A percentile compares a stretch with the other conserved stretches of the same genome.
Evolutionary conservation across 2,113 vertebrate species (phyloP).

Genomic region (Crocuta crocuta): DNA sequence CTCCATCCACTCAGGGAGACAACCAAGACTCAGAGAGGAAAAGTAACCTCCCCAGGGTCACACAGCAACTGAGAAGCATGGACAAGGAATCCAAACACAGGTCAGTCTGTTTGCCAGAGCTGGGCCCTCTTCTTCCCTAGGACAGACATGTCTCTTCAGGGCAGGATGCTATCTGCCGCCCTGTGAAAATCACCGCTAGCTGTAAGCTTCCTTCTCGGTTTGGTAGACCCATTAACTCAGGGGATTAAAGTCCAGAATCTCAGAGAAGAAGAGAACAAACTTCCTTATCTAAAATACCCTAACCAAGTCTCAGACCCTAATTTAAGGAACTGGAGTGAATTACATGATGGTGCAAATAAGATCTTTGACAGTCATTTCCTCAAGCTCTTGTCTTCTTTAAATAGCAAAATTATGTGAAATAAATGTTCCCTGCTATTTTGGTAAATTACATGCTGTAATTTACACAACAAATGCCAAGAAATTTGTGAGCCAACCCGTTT

Average conservation of each 20-base stretch:
- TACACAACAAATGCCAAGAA: slow-evolving; percentile 63
- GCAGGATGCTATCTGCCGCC: neutral
- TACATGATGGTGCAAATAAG: neutral
- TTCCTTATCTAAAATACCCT: neutral
- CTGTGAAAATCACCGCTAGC: neutral
- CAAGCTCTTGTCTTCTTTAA: slow-evolving; percentile 40
- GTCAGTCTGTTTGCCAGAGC: neutral
- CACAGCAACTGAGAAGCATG: neutral
- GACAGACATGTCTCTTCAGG: neutral
- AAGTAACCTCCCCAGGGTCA: neutral
- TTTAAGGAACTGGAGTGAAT: neutral
- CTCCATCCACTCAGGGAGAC: neutral
- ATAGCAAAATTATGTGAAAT: slow-evolving; percentile 71
- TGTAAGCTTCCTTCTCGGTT: neutral
- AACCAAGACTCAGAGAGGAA: neutral
- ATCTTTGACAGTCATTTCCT: slow-evolving; percentile 53
- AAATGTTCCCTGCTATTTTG: slow-evolving; percentile 73
- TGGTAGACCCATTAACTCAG: neutral
- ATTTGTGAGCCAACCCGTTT: slow-evolving; percentile 10
- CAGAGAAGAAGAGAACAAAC: neutral
- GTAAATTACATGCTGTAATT: slow-evolving; percentile 60
- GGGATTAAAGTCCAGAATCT: neutral
- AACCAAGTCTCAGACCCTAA: neutral
- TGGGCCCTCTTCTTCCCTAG: neutral
- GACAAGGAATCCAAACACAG: neutral